These are phyloP conservation scores for Nemotelus nigrinus DNA, from an alignment of 2,888 invertebrate species.

Conservation along the genomic window DNA sequence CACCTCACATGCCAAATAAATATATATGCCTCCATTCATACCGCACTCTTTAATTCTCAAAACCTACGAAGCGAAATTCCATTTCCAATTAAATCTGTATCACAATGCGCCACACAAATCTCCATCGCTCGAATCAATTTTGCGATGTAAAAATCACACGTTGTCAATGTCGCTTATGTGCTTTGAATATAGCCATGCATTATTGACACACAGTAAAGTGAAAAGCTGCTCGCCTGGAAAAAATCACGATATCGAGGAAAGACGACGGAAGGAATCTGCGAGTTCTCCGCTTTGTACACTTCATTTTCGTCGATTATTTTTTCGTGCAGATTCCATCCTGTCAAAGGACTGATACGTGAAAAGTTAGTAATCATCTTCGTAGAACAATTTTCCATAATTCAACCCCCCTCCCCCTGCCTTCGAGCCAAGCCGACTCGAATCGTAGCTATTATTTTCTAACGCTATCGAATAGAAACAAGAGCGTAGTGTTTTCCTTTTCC, in stretches of 20 bases:
- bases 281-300: not conserved
- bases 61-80: too few relatives aligned
- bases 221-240: not conserved
- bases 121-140: not conserved
- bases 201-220: conserved; percentile 7
- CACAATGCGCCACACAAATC: too few relatives aligned
- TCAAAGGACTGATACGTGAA: not conserved
- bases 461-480: not conserved
- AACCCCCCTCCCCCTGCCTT: not conserved
- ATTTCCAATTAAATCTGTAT: too few relatives aligned
- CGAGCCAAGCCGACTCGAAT: not conserved
- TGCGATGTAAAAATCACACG: not conserved
- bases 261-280: not conserved
- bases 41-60: too few relatives aligned
- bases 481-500: not conserved
- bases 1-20: too few relatives aligned
- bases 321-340: not conserved
- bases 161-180: conserved; percentile 8
- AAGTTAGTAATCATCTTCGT: conserved; percentile 20
- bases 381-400: conserved; percentile 21
- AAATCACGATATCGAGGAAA: not conserved
- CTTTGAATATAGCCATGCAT: not conserved
- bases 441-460: not conserved
- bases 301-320: not conserved
- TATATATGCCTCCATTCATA: too few relatives aligned